Evolutionary conservation across 2,888 invertebrate genomes (phyloP).

Genomic region (Junonia oenone): DNA sequence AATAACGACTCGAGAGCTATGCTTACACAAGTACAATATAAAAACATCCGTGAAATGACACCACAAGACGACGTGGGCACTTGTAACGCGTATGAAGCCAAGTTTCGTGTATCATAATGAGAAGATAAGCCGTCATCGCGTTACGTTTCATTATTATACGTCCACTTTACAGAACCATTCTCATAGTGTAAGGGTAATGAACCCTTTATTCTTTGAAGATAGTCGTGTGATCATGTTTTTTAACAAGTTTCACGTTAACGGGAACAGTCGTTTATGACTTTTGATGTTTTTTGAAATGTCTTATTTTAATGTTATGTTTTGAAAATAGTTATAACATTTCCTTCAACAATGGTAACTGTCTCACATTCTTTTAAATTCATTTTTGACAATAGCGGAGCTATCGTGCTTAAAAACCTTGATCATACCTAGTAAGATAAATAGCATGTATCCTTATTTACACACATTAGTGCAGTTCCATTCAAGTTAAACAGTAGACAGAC

Average conservation of each 20-base stretch:
- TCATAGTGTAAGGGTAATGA: constrained; percentile 34
- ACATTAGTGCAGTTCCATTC: too few species aligned
- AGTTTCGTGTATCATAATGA: constrained; percentile 29
- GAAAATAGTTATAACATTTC: neutral
- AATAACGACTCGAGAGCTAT: neutral
- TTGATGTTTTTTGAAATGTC: constrained; percentile 17
- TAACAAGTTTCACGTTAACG: constrained; percentile 32
- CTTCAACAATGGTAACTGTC: neutral
- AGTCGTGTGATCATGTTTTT: constrained; percentile 36
- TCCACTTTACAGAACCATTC: constrained; percentile 31
- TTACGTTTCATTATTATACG: constrained; percentile 32
- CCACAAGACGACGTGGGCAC: constrained; percentile 7
- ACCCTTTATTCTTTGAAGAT: constrained; percentile 36
- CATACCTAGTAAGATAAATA: too few species aligned
- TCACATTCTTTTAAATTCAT: neutral
- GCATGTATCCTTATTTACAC: too few species aligned
- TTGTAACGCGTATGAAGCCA: neutral
- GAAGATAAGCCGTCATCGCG: constrained; percentile 30
- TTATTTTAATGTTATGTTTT: constrained; percentile 4
- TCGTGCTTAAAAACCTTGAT: too few species aligned
- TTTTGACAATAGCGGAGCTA: too few species aligned
- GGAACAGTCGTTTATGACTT: constrained; percentile 25
- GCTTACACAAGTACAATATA: neutral
- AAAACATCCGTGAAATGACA: constrained; percentile 15
- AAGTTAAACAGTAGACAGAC: neutral